Conservation (phyloP, 2,888 invertebrate genomes). For the Spodoptera exigua region DNA sequence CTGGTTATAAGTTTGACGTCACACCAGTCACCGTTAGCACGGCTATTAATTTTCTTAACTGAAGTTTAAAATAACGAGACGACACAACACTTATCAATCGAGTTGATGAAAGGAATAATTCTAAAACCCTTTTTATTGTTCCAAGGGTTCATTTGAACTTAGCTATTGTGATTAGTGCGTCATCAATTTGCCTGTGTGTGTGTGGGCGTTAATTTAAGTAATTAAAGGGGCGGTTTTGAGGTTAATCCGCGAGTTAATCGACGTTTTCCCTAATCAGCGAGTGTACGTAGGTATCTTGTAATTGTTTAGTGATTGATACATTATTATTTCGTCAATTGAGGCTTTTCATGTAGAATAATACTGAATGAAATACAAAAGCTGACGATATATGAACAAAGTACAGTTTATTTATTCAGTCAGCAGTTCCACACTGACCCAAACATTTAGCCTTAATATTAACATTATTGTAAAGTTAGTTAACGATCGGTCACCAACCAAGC, state of each 20-base stretch:
- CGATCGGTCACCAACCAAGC: too few species aligned
- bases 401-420: too few species aligned
- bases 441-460: too few species aligned
- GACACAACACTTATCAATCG: constrained; percentile 51
- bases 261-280: constrained; percentile 14
- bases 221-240: constrained; percentile 11
- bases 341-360: too few species aligned
- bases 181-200: neutral
- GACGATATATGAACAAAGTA: too few species aligned
- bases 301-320: constrained; percentile 13
- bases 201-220: constrained; percentile 21
- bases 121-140: too few species aligned
- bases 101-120: constrained; percentile 49
- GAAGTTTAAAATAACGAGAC: constrained; percentile 42
- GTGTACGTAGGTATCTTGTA: neutral
- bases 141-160: too few species aligned
- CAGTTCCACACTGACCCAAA: too few species aligned
- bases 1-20: constrained; percentile 52
- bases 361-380: too few species aligned
- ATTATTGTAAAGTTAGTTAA: too few species aligned
- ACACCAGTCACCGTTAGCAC: constrained; percentile 51
- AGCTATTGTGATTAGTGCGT: too few species aligned
- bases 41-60: constrained; percentile 46
- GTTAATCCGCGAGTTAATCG: constrained; percentile 13
- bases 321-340: too few species aligned